Evolutionary conservation across 2,888 invertebrate species (phyloP), one percentile per base, ranked within the genome.

Genomic region (Drosophila macrospina): DNA sequence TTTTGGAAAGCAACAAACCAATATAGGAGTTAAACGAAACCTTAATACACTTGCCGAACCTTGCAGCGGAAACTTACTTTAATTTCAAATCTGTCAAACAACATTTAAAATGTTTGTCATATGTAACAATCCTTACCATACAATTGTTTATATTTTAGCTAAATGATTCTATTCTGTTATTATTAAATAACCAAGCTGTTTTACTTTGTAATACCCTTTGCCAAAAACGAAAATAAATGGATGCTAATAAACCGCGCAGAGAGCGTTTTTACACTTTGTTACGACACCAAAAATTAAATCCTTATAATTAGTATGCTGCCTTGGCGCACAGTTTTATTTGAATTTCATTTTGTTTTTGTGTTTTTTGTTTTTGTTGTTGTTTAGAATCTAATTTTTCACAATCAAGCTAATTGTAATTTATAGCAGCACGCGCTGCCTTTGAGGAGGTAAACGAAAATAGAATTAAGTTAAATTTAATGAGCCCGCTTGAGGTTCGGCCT

Each of bases 351-450:
- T 28, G 7, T 15, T 62, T 15, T 72, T 61, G 15, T 16, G n/a
- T n/a, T n/a, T 32, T 44, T 54, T 56, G 26, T 51, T 57, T 55
- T 34, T 61, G 42, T 52, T 45, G n/a, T n/a, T n/a, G n/a, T 56
- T 44, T 56, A 24, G 68, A 54, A 24, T 55, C 50, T 59, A 72
- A 77, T 87, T 87, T 87, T 80, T 87, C 65, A 80, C 82, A 78
- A 82, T 87, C 79, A 79, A 69, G 75, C 78, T 83, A 87, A 89
- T 87, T 87, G 83, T 83, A 80, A 88, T 89, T 88, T 87, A 89
- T 86, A 67, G 74, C 74, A 59, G 51, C 71, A 81, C 63, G 67
- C 66, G 75, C 42, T 50, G 62, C 52, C 47, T 69, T 73, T 59
- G 66, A 68, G 71, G 69, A 57, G 26, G 24, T 56, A 15, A 47